Conservation (phyloP, 2,113 vertebrate species). For the Athene noctua region DNA sequence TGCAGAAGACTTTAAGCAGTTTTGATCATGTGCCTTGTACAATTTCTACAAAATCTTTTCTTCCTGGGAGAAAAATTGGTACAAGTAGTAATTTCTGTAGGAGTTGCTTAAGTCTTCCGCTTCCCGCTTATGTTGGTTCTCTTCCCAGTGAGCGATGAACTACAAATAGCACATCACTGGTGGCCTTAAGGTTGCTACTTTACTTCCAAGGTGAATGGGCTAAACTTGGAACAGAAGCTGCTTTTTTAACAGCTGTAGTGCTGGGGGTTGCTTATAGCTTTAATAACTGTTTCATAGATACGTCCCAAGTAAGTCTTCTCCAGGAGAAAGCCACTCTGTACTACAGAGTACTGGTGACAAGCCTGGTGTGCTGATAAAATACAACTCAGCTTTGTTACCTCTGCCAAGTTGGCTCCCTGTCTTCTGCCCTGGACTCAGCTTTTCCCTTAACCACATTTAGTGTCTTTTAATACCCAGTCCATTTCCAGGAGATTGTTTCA, state of each 20-base stretch:
- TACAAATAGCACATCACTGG: background rate
- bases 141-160: background rate
- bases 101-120: background rate
- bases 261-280: background rate
- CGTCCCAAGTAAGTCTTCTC: background rate
- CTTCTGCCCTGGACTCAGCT: background rate
- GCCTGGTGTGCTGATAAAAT: background rate
- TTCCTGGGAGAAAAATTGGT: background rate
- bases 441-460: background rate
- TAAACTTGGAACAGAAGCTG: background rate
- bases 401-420: constrained; percentile 16
- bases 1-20: background rate
- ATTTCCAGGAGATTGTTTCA: background rate
- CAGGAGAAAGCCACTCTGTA: background rate
- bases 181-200: background rate
- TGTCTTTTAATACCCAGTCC: background rate
- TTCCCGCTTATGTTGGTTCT: background rate
- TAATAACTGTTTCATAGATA: background rate
- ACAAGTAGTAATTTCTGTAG: background rate
- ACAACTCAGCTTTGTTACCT: background rate
- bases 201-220: background rate
- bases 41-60: background rate
- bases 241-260: background rate
- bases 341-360: background rate
- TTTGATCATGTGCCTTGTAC: background rate